Evolutionary conservation across 2,888 invertebrate species (phyloP).

Genomic region (Parapristionchus giblindavisi): DNA sequence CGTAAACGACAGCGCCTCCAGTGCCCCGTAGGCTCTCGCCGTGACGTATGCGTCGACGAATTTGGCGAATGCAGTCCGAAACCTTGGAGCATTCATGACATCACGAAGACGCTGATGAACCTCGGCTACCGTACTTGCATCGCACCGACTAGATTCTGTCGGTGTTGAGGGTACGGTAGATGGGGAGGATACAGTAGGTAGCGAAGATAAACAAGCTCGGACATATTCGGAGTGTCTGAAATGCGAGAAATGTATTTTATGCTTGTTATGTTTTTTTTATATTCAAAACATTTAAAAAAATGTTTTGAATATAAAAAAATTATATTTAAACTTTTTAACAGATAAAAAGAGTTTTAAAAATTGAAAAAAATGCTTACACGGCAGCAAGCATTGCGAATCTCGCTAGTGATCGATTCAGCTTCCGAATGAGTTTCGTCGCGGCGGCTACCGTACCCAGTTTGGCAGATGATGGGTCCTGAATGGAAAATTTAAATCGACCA

Average conservation of each 20-base stretch:
- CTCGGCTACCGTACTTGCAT: neutral
- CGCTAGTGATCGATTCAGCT: slow-evolving; percentile 7
- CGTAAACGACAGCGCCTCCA: slow-evolving; percentile 20
- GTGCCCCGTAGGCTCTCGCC: slow-evolving; percentile 27
- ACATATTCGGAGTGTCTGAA: slow-evolving; percentile 18
- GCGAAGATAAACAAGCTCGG: neutral
- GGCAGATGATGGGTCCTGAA: neutral
- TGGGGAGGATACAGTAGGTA: too few relatives aligned
- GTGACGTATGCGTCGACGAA: slow-evolving; percentile 36
- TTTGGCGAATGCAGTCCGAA: neutral
- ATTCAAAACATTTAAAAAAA: too few relatives aligned
- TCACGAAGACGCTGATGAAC: too few relatives aligned
- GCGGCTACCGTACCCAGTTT: slow-evolving; percentile 16
- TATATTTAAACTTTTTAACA: neutral
- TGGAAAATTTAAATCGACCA: too few relatives aligned
- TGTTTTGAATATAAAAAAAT: neutral
- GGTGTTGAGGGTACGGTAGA: neutral
- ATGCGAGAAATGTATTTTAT: neutral
- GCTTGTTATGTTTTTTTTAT: too few relatives aligned
- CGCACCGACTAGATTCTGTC: neutral
- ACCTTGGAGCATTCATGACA: slow-evolving; percentile 15
- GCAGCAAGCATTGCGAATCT: slow-evolving; percentile 11
- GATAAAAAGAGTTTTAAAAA: neutral
- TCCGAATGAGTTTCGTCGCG: neutral
- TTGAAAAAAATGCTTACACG: slow-evolving; percentile 9